Base-by-base conservation (phyloP, 2,113 vertebrate genomes). In the Hippolais icterina region DNA sequence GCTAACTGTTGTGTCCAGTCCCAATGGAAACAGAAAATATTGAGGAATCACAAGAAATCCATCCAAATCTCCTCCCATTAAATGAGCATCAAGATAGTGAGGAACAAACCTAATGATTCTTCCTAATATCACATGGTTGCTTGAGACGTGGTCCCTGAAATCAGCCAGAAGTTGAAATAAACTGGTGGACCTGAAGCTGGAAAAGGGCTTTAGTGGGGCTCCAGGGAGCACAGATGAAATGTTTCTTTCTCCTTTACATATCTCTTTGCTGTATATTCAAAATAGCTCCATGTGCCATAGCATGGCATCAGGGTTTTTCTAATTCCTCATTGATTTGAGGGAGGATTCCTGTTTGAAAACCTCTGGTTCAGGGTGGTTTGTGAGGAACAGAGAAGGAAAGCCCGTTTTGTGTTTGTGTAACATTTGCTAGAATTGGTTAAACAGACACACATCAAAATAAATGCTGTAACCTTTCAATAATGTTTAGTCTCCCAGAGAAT, bases 371-470 rank as follows among this genome's bases (percentile, higher is more conserved):
- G 69, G 50, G 59, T 87, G 92, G 72, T 49, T 94, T 56, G 76
- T 87, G 63, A 91, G 78, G 66, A 88, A 15, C 15, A 42, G 85
- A 74, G 90, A 77, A 90, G 88, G 86, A 90, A 83, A 91, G 68
- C 86, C 77, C n/a, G 5, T 83, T 76, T 54, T 68, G 54, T 91
- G 87, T 94, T 94, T 96, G 75, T 91, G 80, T 89, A 87, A 93
- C 91, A 85, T 94, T 92, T 92, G 59, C 57, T 91, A 74, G 91
- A 90, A 75, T 87, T 94, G 84, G 92, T 71, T 94, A 86, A 95
- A 96, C 68, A 93, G 78, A 76, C 91, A 75, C 88, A 89, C 83
- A 94, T 96, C 74, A 89, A 89, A 91, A 90, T 87, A 96, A 90
- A 96, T 81, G 53, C 75, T 81, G 65, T 85, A 89, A 88, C 84